Base-by-base conservation (phyloP, 2,113 vertebrate genomes). In the Psettodes erumei region DNA sequence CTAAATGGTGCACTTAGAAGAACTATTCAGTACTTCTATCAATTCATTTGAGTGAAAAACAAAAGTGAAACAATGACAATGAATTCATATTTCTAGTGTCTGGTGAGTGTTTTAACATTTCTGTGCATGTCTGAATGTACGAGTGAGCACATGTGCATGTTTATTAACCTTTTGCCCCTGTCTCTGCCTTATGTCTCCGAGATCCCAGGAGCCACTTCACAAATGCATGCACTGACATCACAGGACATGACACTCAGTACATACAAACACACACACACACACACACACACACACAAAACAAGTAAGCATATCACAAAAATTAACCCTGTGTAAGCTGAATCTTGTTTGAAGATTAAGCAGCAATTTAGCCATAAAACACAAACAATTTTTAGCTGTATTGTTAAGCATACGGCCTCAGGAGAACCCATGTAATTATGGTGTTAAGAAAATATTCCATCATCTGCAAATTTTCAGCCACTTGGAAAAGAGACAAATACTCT, bases 101-200 rank as follows among this genome's bases (percentile, higher is more conserved):
- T 87, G 75, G 62, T 59, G 71, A 72, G 68, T 81, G 77, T 81
- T 75, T 71, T 55, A 37, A 30, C 28, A 30, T 78, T 33, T 64
- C 10, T 67, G 55, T 61, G 61, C 3, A 13, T 65, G 48, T 32
- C 45, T 54, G 50, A 62, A 63, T 55, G 79, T 53, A 54, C 40
- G 68, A 10, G 45, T 61, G 43, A 63, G 67, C 32, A 74, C 68
- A 37, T 70, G 68, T 71, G 54, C 80, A 77, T 89, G 81, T 87
- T 83, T 90, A 84, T 87, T 90, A 89, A 91, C 90, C 90, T 87
- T 82, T 86, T 81, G 81, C 47, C 84, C 89, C 59, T 21, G 79
- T 88, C 86, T 91, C 92, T 92, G 92, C 64, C 82, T 84, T 86
- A 78, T 80, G 81, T 93, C 87, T 85, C 43, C 59, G 47, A 54